Base-by-base conservation (phyloP, 2,797 vertebrate genomes). In the Rallus crepitans region DNA sequence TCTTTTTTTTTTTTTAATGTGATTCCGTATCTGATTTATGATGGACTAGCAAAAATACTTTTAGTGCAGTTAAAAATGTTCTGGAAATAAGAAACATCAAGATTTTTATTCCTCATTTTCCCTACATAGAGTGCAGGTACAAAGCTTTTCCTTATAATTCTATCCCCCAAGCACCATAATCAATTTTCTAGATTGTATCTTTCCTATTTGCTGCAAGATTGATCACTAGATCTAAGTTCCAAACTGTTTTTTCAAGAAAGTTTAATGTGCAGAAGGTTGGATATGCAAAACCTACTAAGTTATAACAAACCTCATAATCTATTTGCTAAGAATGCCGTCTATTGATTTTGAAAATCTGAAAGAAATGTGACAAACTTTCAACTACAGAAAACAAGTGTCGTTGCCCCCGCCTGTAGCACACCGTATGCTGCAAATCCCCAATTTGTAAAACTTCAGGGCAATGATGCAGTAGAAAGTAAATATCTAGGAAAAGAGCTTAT, bases 311-410 rank as follows among this genome's bases (percentile, higher is more conserved):
- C 24, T 79, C 33, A 39, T 56, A 47, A 70, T 30, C 20, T 31
- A 47, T 70, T 65, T 42, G 20, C n/a, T 80, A 66, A 75, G 30
- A 66, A 42, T 59, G 66, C 15, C 60, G 19, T 9, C 31, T 65
- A 82, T 81, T 1, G 4, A 50, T 68, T 82, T 55, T 33, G 25
- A 83, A 93, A 91, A 75, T 42, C 47, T 57, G 30, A 79, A 87
- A 53, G 42, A 52, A 90, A 66, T 50, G 30, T 61, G 56, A 28
- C 9, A 70, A 73, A 53, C 12, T 82, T 87, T 40, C 24, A 47
- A 4, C 11, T 48, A 10, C 0, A 48, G 42, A 84, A 76, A 37
- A n/a, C 37, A 70, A 0, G 0, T 57, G 64, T 63, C 20, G 28
- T 56, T 37, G 15, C 5, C 31, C 19, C 4, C 55, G 31, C 7